Percentiles rank a stretch among this genome's conserved stretches.
Conservation (phyloP, 2,797 vertebrate species). For the Capromys pilorides region DNA sequence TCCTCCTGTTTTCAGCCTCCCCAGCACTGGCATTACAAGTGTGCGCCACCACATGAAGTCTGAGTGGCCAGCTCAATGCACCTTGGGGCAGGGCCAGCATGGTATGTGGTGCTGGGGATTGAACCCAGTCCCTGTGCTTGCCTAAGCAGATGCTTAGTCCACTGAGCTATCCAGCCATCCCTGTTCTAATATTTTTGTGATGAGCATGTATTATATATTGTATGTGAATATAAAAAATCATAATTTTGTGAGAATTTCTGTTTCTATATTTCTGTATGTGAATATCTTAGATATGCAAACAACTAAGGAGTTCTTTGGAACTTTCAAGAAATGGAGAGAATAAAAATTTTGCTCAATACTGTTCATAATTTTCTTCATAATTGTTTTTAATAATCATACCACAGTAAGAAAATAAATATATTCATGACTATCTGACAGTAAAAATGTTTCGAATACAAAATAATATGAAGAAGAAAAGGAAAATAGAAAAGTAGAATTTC, state of each 20-base stretch:
- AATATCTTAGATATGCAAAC: not conserved
- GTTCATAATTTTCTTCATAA: not conserved
- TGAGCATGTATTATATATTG: not conserved
- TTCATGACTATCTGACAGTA: not conserved
- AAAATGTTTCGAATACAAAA: not conserved
- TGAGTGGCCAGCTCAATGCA: too few relatives aligned
- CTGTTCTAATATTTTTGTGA: slow-evolving; percentile 16
- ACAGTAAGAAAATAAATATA: slow-evolving; percentile 1
- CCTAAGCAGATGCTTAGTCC: too few relatives aligned
- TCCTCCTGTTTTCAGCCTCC: too few relatives aligned
- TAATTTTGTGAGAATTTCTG: not conserved
- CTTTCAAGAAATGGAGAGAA: slow-evolving; percentile 1
- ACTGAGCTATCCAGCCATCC: too few relatives aligned
- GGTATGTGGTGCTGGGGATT: too few relatives aligned
- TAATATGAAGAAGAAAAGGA: slow-evolving; percentile 7
- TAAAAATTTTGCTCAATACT: slow-evolving; percentile 4
- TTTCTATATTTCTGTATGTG: not conserved
- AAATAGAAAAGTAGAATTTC: slow-evolving; percentile 19
- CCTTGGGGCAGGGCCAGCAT: too few relatives aligned
- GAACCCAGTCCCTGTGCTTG: too few relatives aligned
- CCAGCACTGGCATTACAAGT: too few relatives aligned
- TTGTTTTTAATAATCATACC: slow-evolving; percentile 35
- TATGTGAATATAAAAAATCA: slow-evolving; percentile 4
- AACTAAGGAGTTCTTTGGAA: not conserved
- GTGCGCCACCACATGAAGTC: too few relatives aligned